Conservation (phyloP, 2,888 invertebrate species). For the Automeris io region DNA sequence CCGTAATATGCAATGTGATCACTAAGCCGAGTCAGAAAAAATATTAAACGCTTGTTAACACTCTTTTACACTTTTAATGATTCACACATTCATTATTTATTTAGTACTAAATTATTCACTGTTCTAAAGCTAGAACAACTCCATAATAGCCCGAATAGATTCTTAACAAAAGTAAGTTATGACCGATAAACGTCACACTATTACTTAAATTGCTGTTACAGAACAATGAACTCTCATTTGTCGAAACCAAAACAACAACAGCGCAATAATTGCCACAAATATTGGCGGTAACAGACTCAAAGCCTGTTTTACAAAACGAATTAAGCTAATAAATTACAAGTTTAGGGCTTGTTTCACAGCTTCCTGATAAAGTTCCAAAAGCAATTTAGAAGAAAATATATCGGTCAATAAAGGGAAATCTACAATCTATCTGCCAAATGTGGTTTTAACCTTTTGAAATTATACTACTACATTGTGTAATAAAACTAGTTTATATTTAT, state of each 20-base stretch:
- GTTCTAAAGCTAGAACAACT: neutral
- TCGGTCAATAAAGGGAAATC: constrained; percentile 7
- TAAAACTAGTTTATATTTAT: too few species aligned
- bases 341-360: neutral
- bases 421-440: constrained; percentile 1
- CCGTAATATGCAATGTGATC: too few species aligned
- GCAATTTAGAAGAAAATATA: neutral
- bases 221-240: constrained; percentile 1
- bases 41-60: too few species aligned
- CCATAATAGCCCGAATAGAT: neutral
- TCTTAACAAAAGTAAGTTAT: constrained; percentile 1
- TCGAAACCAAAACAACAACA: neutral
- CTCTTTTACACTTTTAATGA: too few species aligned
- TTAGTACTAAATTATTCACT: too few species aligned
- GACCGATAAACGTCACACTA: constrained; percentile 1
- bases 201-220: neutral
- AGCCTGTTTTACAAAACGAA: neutral
- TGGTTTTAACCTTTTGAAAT: too few species aligned
- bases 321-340: neutral
- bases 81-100: too few species aligned
- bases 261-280: neutral
- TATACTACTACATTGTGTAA: too few species aligned
- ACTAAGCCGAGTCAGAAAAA: too few species aligned
- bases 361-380: neutral
- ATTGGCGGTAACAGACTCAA: neutral